A percentile compares a stretch with the other conserved stretches of the same genome.
phyloP scores from a whole-genome alignment of 2,113 vertebrate species.

The Notechis scutatus region DNA sequence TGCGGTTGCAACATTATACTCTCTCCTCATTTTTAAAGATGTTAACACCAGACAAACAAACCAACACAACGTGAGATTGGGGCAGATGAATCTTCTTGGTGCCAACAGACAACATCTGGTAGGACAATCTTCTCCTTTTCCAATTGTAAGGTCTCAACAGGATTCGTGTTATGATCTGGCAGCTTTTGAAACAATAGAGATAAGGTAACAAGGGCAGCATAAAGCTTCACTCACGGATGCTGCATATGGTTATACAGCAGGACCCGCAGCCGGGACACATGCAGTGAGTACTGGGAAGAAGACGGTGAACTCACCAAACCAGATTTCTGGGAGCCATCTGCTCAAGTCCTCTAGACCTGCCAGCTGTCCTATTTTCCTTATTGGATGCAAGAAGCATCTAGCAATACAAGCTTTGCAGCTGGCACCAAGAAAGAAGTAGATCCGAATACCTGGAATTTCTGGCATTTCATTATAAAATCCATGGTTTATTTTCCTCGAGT shows the following conservation, averaged over 20 bases:
- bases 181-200: background rate
- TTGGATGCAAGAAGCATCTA: background rate
- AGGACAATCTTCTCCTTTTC: background rate
- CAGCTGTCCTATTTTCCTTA: background rate
- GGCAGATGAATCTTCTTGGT: background rate
- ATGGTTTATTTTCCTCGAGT: background rate
- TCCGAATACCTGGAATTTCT: background rate
- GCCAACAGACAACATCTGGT: background rate
- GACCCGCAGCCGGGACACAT: background rate
- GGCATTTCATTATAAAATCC: conserved; percentile 27
- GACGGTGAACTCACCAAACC: background rate
- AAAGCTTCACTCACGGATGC: background rate
- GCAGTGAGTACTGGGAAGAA: background rate
- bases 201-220: background rate
- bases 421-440: conserved; percentile 7
- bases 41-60: background rate
- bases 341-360: background rate
- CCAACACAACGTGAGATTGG: background rate
- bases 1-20: background rate
- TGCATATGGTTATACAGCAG: background rate
- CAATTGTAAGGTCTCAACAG: background rate
- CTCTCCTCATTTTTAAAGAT: background rate
- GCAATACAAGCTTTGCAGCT: background rate
- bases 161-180: background rate
- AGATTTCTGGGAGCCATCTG: background rate